Evolutionary conservation across 1,140 invertebrate genomes (phyloP), one percentile per base, ranked within the genome.

Genomic region (Hypothenemus hampei): DNA sequence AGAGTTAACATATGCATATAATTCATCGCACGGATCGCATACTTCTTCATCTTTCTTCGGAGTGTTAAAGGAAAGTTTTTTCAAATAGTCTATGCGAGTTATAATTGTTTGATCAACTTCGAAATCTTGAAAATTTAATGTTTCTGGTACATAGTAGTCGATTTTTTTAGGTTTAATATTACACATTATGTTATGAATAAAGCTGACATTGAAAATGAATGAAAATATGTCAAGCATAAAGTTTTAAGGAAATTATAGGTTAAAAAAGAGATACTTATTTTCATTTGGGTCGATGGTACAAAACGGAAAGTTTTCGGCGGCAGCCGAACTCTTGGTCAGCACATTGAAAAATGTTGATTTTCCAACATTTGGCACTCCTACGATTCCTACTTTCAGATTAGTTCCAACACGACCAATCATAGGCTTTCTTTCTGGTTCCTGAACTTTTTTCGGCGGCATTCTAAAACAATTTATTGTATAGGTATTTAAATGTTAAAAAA

Each of bases 201-300:
- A n/a, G n/a, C n/a, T n/a, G n/a, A 19, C 39, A 33, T 56, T 11
- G 13, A 29, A n/a, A n/a, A 31, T 3, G 26, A 31, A 31, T 13
- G 26, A 8, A 11, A 31, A 8, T 11, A 23, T 29, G 21, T 20
- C 18, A 45, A 13, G n/a, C n/a, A n/a, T n/a, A n/a, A n/a, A n/a
- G n/a, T n/a, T n/a, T n/a, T n/a, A n/a, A n/a, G n/a, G n/a, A n/a
- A n/a, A 15, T 5, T 13, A 45, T 11, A 31, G 26, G 26, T 31
- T 1, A 31, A 31, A n/a, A n/a, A n/a, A n/a, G n/a, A 31, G 19
- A 87, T 89, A 93, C 91, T 95, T 93, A 97, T 94, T 98, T 86
- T 99, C 97, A 93, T 99, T 99, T 18, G 97, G 97, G 78, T 99
- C 95, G 69, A 99, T 99, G 68, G 97, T 99, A 78, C 97, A 99